Conservation (phyloP, 2,797 vertebrate species). For the Sebastiscus albofasciatus region DNA sequence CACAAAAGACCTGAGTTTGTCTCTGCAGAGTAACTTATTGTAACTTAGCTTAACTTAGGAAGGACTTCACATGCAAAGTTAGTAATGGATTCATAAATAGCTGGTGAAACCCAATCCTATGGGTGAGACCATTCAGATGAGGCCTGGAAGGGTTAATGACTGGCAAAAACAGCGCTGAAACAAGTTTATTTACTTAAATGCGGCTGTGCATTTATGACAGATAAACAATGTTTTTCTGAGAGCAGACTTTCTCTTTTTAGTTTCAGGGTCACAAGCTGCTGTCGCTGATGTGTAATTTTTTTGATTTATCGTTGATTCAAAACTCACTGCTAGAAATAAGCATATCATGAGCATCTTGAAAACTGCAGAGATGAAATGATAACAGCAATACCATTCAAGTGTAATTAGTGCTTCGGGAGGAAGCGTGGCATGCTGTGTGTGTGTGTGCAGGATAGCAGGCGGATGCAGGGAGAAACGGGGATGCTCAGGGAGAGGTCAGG, state of each 20-base stretch:
- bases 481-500: constrained; percentile 24
- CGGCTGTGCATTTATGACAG: neutral
- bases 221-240: neutral
- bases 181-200: neutral
- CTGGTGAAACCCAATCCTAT: neutral
- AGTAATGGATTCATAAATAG: neutral
- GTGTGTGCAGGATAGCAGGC: neutral
- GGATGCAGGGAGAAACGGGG: neutral
- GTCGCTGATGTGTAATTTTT: neutral
- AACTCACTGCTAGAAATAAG: neutral
- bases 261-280: neutral
- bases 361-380: neutral
- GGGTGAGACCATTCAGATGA: neutral
- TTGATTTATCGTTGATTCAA: neutral
- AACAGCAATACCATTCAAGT: neutral
- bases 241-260: neutral
- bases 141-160: neutral
- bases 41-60: neutral
- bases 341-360: neutral
- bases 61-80: neutral
- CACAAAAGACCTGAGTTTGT: too few relatives aligned
- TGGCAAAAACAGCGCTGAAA: neutral
- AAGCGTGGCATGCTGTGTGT: rapidly evolving
- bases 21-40: too few relatives aligned
- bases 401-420: neutral